A percentile compares a stretch with the other conserved stretches of the same genome.
These are phyloP conservation scores for Mola mola DNA, from an alignment of 2,113 vertebrate genomes.

Conservation along the genomic window DNA sequence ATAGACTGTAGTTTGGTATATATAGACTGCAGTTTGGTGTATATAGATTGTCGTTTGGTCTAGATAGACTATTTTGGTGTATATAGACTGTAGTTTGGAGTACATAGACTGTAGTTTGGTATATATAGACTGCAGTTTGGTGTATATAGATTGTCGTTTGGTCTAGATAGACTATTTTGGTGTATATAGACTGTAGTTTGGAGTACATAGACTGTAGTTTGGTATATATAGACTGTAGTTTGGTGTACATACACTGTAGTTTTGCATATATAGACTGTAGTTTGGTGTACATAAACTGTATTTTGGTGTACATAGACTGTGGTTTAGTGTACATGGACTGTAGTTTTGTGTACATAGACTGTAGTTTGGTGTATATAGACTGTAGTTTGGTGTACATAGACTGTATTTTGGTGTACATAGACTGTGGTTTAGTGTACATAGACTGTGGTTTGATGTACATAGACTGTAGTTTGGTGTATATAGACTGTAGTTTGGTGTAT, in stretches of 20 bases:
- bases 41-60: background rate
- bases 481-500: too few relatives aligned
- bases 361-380: too few relatives aligned
- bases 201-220: background rate
- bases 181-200: too few relatives aligned
- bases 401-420: too few relatives aligned
- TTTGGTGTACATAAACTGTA: background rate
- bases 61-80: background rate
- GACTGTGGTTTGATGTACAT: background rate
- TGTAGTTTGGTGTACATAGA: background rate
- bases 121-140: background rate
- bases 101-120: background rate
- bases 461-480: too few relatives aligned
- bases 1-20: background rate
- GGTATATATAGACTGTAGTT: background rate
- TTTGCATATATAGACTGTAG: background rate
- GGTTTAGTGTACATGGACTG: background rate
- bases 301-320: too few relatives aligned
- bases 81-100: too few relatives aligned
- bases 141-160: background rate
- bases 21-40: background rate
- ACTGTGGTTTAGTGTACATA: background rate
- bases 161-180: background rate
- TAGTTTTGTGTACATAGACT: background rate
- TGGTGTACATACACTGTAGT: too few relatives aligned